These are phyloP conservation scores for Balearica regulorum DNA, from an alignment of 2,797 vertebrate species.

Conservation along the genomic window DNA sequence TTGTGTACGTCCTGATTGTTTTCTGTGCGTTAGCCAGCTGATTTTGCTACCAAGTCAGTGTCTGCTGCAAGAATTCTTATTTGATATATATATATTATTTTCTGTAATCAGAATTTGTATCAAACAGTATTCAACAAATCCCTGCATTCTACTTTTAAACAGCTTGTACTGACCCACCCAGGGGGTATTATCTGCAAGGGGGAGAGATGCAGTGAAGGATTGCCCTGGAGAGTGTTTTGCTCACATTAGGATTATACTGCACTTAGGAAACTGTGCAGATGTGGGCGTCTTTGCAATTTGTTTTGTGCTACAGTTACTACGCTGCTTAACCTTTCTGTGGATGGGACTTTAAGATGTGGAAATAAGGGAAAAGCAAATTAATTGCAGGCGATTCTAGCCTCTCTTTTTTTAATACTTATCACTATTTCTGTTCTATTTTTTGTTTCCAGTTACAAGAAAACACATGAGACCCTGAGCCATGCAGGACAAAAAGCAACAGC, in stretches of 20 bases:
- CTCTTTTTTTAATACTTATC: neutral
- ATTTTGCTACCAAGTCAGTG: neutral
- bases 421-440: neutral
- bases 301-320: neutral
- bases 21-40: neutral
- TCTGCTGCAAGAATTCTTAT: neutral
- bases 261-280: neutral
- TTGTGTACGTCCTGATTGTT: neutral
- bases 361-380: neutral
- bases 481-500: slow-evolving; percentile 92
- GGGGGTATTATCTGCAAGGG: neutral
- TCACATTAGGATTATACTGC: neutral
- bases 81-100: neutral
- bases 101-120: neutral
- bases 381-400: neutral
- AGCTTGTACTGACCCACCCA: fast-evolving
- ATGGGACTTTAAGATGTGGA: neutral
- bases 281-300: neutral
- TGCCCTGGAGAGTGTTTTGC: neutral
- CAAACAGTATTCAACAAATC: neutral
- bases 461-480: slow-evolving; percentile 91
- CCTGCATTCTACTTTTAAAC: neutral
- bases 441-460: slow-evolving; percentile 90
- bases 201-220: neutral
- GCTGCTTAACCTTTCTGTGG: neutral